A percentile compares a stretch with the other conserved stretches of the same genome.
Evolutionary conservation across 2,797 vertebrate species (phyloP).

Genomic region (Typhlichthys eigenmanni): DNA sequence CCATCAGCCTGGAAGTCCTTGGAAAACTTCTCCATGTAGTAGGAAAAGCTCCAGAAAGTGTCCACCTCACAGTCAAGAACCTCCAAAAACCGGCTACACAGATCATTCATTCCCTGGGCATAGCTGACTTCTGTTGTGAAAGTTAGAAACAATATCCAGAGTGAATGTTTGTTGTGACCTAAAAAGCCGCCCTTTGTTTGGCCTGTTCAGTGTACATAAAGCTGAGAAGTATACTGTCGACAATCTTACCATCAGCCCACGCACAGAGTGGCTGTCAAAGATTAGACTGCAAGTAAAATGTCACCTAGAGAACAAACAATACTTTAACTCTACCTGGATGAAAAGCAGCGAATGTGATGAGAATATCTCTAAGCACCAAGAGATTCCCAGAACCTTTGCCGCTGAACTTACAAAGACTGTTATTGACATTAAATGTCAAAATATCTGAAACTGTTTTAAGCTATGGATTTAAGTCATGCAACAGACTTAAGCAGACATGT

Average conservation of each 20-base stretch:
- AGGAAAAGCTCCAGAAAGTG: slow-evolving; percentile 82
- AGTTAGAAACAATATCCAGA: too few relatives aligned
- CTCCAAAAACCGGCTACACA: slow-evolving; percentile 81
- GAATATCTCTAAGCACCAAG: slow-evolving; percentile 77
- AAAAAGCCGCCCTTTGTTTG: too few relatives aligned
- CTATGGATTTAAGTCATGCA: not conserved
- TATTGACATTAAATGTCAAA: not conserved
- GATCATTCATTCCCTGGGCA: slow-evolving; percentile 80
- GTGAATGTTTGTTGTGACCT: too few relatives aligned
- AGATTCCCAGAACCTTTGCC: slow-evolving; percentile 76
- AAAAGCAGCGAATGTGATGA: slow-evolving; percentile 81
- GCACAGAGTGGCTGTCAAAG: too few relatives aligned
- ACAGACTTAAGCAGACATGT: too few relatives aligned
- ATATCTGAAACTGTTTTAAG: slow-evolving; percentile 1
- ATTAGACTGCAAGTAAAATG: too few relatives aligned
- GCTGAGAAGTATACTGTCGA: too few relatives aligned
- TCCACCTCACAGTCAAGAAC: slow-evolving; percentile 80
- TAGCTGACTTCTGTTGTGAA: slow-evolving; percentile 75
- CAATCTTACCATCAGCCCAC: too few relatives aligned
- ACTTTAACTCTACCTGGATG: slow-evolving; percentile 70
- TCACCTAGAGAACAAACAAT: too few relatives aligned
- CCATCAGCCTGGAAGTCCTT: slow-evolving; percentile 81
- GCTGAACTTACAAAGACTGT: slow-evolving; percentile 54
- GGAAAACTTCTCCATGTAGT: slow-evolving; percentile 82
- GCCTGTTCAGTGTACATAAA: too few relatives aligned